phyloP scores from a whole-genome alignment of 1,140 invertebrate genomes.

The Diorhabda elongata region DNA sequence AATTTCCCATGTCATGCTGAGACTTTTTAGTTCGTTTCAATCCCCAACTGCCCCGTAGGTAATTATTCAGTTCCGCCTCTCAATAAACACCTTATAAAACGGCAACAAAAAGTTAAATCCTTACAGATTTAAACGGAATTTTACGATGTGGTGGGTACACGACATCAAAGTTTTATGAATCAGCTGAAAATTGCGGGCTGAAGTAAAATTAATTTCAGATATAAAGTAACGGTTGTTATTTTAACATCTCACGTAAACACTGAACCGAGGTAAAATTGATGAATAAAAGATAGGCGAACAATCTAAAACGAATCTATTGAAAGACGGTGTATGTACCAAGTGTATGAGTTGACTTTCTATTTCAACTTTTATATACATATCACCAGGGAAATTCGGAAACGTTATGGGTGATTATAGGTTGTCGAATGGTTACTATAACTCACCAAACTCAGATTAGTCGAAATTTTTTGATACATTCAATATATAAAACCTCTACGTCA shows the following conservation, averaged over 20 bases:
- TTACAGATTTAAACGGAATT: neutral
- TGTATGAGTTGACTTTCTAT: no score
- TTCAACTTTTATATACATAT: no score
- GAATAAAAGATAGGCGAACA: neutral
- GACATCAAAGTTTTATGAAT: neutral
- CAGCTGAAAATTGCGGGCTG: conserved; percentile 1
- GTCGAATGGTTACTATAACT: no score
- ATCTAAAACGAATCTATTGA: neutral
- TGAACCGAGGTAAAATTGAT: neutral
- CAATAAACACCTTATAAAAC: neutral
- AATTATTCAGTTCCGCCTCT: neutral
- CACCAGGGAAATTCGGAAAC: no score
- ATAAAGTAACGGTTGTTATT: neutral
- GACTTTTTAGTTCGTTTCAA: no score
- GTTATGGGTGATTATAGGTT: no score
- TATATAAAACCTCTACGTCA: no score
- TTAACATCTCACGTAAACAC: neutral
- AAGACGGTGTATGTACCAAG: neutral
- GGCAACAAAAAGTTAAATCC: neutral
- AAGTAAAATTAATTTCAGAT: neutral
- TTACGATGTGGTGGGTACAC: conserved; percentile 1
- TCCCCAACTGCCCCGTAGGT: no score
- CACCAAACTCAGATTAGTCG: no score
- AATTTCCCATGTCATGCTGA: no score
- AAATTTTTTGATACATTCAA: no score